These are phyloP conservation scores for Microchrysa polita DNA, from an alignment of 2,888 invertebrate species.

Conservation along the genomic window DNA sequence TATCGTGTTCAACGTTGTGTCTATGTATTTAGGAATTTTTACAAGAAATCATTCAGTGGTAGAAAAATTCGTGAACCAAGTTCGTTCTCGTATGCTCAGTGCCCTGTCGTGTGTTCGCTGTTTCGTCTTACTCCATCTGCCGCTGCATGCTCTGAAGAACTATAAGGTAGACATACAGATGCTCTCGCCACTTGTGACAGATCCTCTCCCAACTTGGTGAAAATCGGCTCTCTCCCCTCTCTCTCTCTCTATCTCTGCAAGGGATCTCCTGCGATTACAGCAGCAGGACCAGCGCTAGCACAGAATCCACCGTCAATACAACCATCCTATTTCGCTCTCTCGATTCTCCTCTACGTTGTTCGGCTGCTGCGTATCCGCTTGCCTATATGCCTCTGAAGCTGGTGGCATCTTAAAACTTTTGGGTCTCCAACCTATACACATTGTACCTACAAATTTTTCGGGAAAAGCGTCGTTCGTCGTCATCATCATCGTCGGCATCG, in stretches of 20 bases:
- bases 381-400: neutral
- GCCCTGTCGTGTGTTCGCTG: neutral
- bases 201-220: neutral
- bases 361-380: no score
- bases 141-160: neutral
- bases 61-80: constrained; percentile 25
- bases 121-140: constrained; percentile 5
- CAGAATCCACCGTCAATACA: constrained; percentile 19
- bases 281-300: neutral
- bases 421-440: constrained; percentile 8
- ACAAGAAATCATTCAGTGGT: constrained; percentile 33
- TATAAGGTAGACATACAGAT: constrained; percentile 11
- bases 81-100: neutral
- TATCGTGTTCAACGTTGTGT: constrained; percentile 12
- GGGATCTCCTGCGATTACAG: constrained; percentile 26
- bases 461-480: no score
- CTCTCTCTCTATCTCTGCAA: constrained; percentile 20
- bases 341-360: no score
- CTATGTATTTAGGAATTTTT: constrained; percentile 29
- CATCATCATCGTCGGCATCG: neutral
- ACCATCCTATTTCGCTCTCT: neutral
- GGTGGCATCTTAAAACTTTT: constrained; percentile 16
- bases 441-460: constrained; percentile 14
- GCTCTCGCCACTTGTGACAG: neutral
- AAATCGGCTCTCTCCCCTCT: neutral